Evolutionary conservation across 1,140 invertebrate species (phyloP).

Genomic region (Harlomillsia oculata): DNA sequence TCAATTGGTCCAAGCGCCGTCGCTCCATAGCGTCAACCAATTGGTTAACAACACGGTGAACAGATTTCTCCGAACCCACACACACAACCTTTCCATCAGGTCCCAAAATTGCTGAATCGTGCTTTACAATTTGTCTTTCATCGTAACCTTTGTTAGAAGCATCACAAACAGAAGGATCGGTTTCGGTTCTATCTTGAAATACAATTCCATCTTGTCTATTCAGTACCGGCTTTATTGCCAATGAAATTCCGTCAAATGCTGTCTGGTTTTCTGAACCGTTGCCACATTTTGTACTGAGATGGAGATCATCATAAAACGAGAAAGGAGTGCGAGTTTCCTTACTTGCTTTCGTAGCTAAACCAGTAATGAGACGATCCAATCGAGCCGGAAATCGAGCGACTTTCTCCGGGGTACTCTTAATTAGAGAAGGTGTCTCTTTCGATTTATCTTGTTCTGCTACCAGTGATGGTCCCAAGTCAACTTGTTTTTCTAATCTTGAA

Average conservation of each 20-base stretch:
- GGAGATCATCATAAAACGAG: conserved; percentile 1
- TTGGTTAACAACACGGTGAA: conserved; percentile 1
- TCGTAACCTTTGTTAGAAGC: background rate
- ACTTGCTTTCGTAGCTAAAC: background rate
- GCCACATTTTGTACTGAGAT: background rate
- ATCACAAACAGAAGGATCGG: conserved; percentile 17
- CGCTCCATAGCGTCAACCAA: conserved; percentile 10
- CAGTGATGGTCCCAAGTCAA: background rate
- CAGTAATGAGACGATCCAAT: background rate
- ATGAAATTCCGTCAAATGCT: background rate
- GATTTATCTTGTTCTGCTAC: background rate
- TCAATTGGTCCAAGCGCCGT: background rate
- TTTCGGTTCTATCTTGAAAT: conserved; percentile 3
- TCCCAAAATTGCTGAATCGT: conserved; percentile 24
- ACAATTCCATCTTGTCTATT: conserved; percentile 13
- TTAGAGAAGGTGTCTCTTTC: background rate
- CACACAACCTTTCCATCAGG: conserved; percentile 29
- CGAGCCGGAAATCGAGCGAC: background rate
- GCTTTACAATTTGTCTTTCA: background rate
- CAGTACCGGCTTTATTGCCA: background rate
- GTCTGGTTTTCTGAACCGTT: background rate
- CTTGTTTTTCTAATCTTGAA: background rate
- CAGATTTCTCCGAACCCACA: conserved; percentile 1
- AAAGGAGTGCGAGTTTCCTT: background rate
- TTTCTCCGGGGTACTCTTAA: background rate